Conservation (phyloP, 2,888 invertebrate genomes). For the Amiota communis region DNA sequence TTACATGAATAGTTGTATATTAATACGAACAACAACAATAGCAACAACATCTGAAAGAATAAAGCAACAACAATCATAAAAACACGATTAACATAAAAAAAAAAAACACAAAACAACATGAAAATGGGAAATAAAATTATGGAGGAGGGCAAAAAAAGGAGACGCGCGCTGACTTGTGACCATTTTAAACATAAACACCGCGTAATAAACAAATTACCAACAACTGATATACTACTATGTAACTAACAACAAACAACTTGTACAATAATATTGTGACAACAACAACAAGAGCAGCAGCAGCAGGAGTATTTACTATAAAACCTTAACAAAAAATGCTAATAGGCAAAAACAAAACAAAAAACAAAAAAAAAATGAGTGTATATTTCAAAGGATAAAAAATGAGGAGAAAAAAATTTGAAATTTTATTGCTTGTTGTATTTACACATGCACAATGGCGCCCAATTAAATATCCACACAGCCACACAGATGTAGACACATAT, state of each 20-base stretch:
- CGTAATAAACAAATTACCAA: slow-evolving; percentile 65
- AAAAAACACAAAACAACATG: slow-evolving; percentile 38
- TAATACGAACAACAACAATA: slow-evolving; percentile 39
- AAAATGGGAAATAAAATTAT: slow-evolving; percentile 48
- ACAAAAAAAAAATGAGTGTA: slow-evolving; percentile 4
- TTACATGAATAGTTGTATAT: slow-evolving; percentile 61
- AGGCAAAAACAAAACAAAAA: slow-evolving; percentile 15
- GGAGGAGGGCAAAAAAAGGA: slow-evolving; percentile 54
- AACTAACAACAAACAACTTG: slow-evolving; percentile 37
- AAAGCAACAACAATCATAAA: slow-evolving; percentile 44
- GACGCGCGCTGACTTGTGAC: slow-evolving; percentile 71
- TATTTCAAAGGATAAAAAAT: slow-evolving; percentile 13
- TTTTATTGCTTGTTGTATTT: slow-evolving; percentile 40
- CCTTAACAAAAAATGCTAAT: slow-evolving; percentile 19
- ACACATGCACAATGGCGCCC: slow-evolving; percentile 40
- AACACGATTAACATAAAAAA: slow-evolving; percentile 65
- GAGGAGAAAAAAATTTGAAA: slow-evolving; percentile 24
- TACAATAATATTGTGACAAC: no score
- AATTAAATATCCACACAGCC: slow-evolving; percentile 9
- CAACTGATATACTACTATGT: slow-evolving; percentile 38
- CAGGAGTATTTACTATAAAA: background rate
- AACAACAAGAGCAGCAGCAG: background rate
- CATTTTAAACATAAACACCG: slow-evolving; percentile 64
- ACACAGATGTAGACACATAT: slow-evolving; percentile 21
- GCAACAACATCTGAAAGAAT: slow-evolving; percentile 12